These are phyloP conservation scores for Grantiella picta DNA, from an alignment of 2,113 vertebrate species.

Conservation along the genomic window DNA sequence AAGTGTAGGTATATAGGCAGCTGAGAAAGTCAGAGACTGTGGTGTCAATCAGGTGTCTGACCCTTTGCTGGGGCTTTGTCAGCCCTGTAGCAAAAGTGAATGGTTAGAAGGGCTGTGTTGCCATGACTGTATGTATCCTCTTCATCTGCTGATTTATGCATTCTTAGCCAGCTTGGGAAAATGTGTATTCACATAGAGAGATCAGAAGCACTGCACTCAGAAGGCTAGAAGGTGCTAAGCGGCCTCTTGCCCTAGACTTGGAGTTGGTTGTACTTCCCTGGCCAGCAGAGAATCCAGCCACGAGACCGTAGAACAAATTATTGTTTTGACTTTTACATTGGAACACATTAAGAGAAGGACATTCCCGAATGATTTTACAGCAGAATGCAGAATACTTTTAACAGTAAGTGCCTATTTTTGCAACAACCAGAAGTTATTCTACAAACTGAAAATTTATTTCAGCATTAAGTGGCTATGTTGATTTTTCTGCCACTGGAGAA, in stretches of 20 bases:
- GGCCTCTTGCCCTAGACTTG: background rate
- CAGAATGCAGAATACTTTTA: background rate
- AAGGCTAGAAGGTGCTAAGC: background rate
- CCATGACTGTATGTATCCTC: rapidly evolving
- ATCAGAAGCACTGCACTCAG: background rate
- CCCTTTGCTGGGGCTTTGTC: background rate
- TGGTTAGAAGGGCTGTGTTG: background rate
- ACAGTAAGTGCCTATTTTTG: background rate
- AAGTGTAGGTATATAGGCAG: background rate
- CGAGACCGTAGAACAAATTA: background rate
- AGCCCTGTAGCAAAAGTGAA: background rate
- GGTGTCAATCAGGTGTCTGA: background rate
- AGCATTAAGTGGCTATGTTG: background rate
- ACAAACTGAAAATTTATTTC: background rate
- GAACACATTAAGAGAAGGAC: background rate
- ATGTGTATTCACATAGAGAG: rapidly evolving
- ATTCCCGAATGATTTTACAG: background rate
- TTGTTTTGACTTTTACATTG: background rate
- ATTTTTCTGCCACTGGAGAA: background rate
- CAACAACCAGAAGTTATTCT: background rate
- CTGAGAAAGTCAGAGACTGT: background rate
- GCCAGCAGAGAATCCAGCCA: background rate
- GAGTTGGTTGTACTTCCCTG: background rate
- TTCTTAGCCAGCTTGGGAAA: background rate
- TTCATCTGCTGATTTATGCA: background rate